phyloP scores from a whole-genome alignment of 2,888 invertebrate genomes.

The Leptogaster cylindrica region DNA sequence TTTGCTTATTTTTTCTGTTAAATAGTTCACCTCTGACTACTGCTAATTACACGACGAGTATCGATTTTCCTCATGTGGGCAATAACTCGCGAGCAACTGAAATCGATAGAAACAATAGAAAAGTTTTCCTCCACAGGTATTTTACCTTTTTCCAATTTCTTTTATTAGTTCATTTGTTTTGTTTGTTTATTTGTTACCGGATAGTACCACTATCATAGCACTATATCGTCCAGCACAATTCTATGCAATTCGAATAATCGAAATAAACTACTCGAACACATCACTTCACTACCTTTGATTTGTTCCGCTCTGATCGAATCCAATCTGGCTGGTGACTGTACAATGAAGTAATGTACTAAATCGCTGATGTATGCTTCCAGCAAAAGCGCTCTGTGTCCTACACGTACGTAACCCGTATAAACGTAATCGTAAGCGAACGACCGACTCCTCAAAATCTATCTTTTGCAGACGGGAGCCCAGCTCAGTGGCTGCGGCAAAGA shows the following conservation, averaged over 20 bases:
- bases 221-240: too few species aligned
- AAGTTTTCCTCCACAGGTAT: too few species aligned
- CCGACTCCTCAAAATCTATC: constrained; percentile 12
- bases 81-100: too few species aligned
- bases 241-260: constrained; percentile 14
- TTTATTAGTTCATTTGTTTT: background rate
- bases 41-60: constrained; percentile 17
- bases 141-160: background rate
- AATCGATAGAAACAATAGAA: too few species aligned
- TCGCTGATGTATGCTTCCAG: background rate
- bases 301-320: constrained; percentile 37
- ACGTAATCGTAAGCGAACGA: constrained; percentile 21
- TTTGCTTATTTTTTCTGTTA: background rate
- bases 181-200: background rate
- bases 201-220: too few species aligned
- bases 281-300: constrained; percentile 36
- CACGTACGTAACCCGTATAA: too few species aligned
- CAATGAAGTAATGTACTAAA: constrained; percentile 7
- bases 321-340: constrained; percentile 18
- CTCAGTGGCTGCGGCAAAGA: constrained; percentile 6
- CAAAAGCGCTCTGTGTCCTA: constrained; percentile 27
- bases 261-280: constrained; percentile 33
- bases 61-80: constrained; percentile 16
- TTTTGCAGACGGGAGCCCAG: constrained; percentile 20
- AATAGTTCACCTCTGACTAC: constrained; percentile 10